Base-by-base conservation (phyloP, 2,797 vertebrate genomes). In the Podarcis siculus region DNA sequence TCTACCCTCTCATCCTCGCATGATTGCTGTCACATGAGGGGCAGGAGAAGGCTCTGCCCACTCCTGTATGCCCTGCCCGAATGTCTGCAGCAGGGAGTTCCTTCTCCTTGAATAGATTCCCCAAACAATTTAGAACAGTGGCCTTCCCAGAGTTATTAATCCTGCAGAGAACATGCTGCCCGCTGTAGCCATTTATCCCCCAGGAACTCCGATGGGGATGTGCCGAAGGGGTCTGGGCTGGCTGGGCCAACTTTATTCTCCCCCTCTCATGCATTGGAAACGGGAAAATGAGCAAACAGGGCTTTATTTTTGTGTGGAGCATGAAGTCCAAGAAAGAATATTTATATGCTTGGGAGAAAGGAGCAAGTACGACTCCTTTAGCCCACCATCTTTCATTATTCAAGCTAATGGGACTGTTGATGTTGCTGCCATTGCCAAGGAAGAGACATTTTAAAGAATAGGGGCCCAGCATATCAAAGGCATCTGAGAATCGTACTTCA, bases 371-470 rank as follows among this genome's bases (percentile, higher is more conserved):
- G 25, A 0, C 27, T 71, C 81, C 32, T 79, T 77, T 79, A 72
- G 66, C 37, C 30, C 83, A 21, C 77, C 71, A 45, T 19, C 67
- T 76, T 79, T n/a, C 84, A 21, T 90, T 82, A 49, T 89, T 92
- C 27, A 85, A 75, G 25, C 37, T 85, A 83, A 19, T 35, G 39
- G 76, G 77, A 79, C n/a, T 89, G 89, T 79, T 73, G 79, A 39
- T 0, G 0, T 82, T 81, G 78, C 61, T 0, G 0, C 73, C 72
- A 45, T 66, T 86, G 83, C 32, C 1, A 23, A 67, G 42, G 71
- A 82, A 86, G 78, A 86, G 25, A 75, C 10, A 27, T 82, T 82
- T 76, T 42, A 82, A 88, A 90, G 78, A 85, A 85, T n/a, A 85
- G 83, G 64, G 32, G 35, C 79, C 2, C 0, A 32, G 12, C 78